Percentiles rank a stretch among this genome's conserved stretches.
Conservation (phyloP, 1,140 invertebrate genomes). For the Metaphire vulgaris region DNA sequence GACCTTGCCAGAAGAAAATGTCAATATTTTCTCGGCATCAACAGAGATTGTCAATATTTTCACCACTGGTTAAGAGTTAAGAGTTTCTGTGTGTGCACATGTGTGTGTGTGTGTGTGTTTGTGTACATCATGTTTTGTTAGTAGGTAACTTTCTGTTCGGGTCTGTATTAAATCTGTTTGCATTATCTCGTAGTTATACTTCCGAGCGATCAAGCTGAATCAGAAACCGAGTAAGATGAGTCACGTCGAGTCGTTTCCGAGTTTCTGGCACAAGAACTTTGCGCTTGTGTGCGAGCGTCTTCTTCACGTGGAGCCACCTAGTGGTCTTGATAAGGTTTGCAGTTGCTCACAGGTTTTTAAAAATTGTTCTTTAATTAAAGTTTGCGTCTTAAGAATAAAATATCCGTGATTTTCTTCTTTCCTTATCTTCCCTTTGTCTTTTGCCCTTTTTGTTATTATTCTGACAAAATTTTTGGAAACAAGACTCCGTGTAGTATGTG, state of each 20-base stretch:
- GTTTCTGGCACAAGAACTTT: constrained; percentile 47
- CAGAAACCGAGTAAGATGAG: constrained; percentile 20
- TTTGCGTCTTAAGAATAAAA: neutral
- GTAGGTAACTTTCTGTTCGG: too few species aligned
- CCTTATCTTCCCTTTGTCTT: too few species aligned
- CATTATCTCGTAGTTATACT: constrained; percentile 30
- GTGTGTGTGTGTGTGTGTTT: too few species aligned
- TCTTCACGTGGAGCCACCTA: constrained; percentile 27
- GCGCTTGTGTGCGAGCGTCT: constrained; percentile 43
- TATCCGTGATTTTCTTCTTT: neutral
- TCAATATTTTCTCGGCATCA: too few species aligned
- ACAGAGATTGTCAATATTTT: too few species aligned
- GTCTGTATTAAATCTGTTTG: too few species aligned
- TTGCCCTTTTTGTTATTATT: neutral
- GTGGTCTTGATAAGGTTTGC: constrained; percentile 26
- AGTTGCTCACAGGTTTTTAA: constrained; percentile 6
- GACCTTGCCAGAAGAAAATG: too few species aligned
- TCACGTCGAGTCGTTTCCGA: constrained; percentile 30
- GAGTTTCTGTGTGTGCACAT: too few species aligned
- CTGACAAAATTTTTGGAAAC: too few species aligned
- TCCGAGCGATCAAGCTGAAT: constrained; percentile 23
- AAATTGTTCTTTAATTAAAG: neutral
- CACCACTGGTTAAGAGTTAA: too few species aligned
- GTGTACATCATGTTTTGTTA: too few species aligned
- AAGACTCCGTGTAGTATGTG: too few species aligned